Base-by-base conservation (phyloP, 2,113 vertebrate genomes). In the Noctilio leporinus region DNA sequence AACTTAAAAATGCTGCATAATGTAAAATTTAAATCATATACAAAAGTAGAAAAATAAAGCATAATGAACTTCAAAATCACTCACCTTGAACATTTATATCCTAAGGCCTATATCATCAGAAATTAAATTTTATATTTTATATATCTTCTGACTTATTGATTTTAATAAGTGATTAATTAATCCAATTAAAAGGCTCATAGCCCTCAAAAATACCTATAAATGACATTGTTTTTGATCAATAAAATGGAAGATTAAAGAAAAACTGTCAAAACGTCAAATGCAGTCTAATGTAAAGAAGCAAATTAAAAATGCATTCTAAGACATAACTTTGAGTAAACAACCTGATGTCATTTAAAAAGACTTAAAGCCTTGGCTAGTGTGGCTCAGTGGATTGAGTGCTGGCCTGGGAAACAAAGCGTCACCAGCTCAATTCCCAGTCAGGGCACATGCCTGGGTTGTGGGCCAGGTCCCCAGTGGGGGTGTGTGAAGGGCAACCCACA, bases 101-200 rank as follows among this genome's bases (percentile, higher is more conserved):
- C 82, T 35, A 86, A 72, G 15, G 35, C 10, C 53, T 80, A 12
- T 92, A 65, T 65, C 64, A 92, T 83, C 15, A 89, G 30, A 92
- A 96, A 67, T 11, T 77, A 81, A 59, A 64, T 86, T 86, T 83
- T 64, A 33, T 64, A 86, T 78, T 43, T 93, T 82, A 76, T 16
- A 19, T 62, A 47, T n/a, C 12, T 86, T 86, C 35, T 95, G 76
- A 49, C 45, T 77, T 76, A 6, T 69, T 76, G 14, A 86, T 51
- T 86, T 92, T 94, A 67, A 95, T 69, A 94, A 86, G 87, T 17
- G 89, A 67, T 65, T 65, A 65, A 67, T 64, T 64, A 3, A 65
- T 11, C n/a, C 78, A 93, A 73, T 82, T 70, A 83, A 72, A 45
- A 73, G 43, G 59, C 33, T 59, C 35, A 86, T 4, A 77, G 20